Conservation (phyloP, 2,888 invertebrate species). For the Dryobota labecula region DNA sequence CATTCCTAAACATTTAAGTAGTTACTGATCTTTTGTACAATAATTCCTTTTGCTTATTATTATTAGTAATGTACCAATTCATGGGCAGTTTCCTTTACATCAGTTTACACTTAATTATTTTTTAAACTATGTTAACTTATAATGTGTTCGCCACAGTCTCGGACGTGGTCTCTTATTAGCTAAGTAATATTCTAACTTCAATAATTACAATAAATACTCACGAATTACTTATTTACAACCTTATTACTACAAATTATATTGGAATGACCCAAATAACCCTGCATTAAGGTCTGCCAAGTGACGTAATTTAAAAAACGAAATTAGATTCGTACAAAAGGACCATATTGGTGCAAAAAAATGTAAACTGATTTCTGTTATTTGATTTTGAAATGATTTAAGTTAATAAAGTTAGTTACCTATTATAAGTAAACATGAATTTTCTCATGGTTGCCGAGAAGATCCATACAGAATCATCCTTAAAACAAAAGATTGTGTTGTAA, state of each 20-base stretch:
- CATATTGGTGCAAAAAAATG: background rate
- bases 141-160: constrained; percentile 46
- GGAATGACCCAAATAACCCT: constrained; percentile 10
- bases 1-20: constrained; percentile 38
- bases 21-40: constrained; percentile 63
- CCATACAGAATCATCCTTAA: background rate
- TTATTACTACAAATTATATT: constrained; percentile 10
- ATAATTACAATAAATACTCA: constrained; percentile 13
- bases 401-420: background rate
- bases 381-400: background rate
- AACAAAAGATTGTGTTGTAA: background rate
- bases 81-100: constrained; percentile 49
- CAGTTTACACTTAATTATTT: constrained; percentile 30
- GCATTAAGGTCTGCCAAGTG: constrained; percentile 12
- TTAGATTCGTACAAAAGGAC: background rate
- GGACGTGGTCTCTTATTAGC: constrained; percentile 36
- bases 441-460: background rate
- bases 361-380: background rate
- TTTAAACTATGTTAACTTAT: constrained; percentile 12
- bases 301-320: background rate
- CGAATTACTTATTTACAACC: constrained; percentile 6
- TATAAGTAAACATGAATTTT: background rate
- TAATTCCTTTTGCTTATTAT: constrained; percentile 55
- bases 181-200: constrained; percentile 9
- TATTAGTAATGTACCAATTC: constrained; percentile 46